Percentiles rank a stretch among this genome's conserved stretches.
Conservation (phyloP, 2,888 invertebrate genomes). For the Lacanobia wlatinum region DNA sequence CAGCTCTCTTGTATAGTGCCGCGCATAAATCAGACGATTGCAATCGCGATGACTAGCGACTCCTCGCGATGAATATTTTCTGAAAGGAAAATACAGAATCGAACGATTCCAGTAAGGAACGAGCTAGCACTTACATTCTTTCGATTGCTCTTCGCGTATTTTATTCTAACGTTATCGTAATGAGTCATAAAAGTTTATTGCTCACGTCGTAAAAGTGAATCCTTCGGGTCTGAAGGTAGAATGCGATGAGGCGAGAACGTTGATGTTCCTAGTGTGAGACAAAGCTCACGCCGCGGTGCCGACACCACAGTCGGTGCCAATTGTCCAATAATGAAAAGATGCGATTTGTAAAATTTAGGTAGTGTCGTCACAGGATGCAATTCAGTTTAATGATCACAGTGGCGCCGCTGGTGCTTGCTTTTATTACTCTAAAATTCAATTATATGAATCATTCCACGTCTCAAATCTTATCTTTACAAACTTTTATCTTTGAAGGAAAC, state of each 20-base stretch:
- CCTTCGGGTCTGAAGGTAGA: conserved; percentile 74
- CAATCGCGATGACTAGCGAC: conserved; percentile 72
- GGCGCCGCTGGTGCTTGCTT: conserved; percentile 43
- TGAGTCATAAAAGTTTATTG: conserved; percentile 85
- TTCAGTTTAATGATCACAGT: conserved; percentile 55
- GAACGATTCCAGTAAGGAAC: conserved; percentile 62
- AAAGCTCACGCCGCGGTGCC: conserved; percentile 58
- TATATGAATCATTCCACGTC: conserved; percentile 39
- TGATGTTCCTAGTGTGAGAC: conserved; percentile 69
- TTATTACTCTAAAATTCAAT: conserved; percentile 41
- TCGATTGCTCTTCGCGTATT: conserved; percentile 80
- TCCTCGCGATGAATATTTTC: conserved; percentile 75
- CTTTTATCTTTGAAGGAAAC: conserved; percentile 22
- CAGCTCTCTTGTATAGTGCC: conserved; percentile 70
- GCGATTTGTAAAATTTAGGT: conserved; percentile 61
- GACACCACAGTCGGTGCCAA: conserved; percentile 54
- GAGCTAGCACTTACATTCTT: conserved; percentile 75
- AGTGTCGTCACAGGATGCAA: conserved; percentile 43
- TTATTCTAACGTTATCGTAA: conserved; percentile 85
- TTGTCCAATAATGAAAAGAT: conserved; percentile 55
- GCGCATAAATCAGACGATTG: conserved; percentile 78
- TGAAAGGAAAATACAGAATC: conserved; percentile 71
- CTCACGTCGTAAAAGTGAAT: conserved; percentile 80
- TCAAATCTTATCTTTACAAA: conserved; percentile 37
- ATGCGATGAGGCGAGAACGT: conserved; percentile 71